These are phyloP conservation scores for Takifugu bimaculatus DNA, from an alignment of 2,113 vertebrate genomes.

Conservation along the genomic window DNA sequence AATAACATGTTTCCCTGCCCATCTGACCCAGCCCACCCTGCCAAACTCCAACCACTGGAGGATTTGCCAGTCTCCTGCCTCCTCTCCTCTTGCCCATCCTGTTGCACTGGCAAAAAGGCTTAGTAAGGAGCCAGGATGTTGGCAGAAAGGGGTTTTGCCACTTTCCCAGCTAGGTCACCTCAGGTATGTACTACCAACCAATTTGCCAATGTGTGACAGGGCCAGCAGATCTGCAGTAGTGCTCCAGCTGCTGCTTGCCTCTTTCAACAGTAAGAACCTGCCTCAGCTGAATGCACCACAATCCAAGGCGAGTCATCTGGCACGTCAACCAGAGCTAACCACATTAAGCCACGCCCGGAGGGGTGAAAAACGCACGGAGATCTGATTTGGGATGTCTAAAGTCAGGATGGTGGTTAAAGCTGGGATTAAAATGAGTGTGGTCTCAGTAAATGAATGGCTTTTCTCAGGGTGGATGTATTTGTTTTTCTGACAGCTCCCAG, in stretches of 20 bases:
- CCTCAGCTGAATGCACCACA: slow-evolving; percentile 48
- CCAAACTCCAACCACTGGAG: slow-evolving; percentile 14
- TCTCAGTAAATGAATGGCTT: slow-evolving; percentile 40
- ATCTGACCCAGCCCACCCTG: slow-evolving; percentile 6
- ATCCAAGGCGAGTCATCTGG: slow-evolving; percentile 42
- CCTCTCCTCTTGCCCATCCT: slow-evolving; percentile 4
- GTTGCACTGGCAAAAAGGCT: slow-evolving; percentile 22
- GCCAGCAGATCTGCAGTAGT: slow-evolving; percentile 29
- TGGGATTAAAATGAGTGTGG: slow-evolving; percentile 55
- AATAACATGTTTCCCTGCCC: slow-evolving; percentile 16
- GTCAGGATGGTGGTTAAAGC: slow-evolving; percentile 25
- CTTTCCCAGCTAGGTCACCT: slow-evolving; percentile 31
- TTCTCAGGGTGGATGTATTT: slow-evolving; percentile 55
- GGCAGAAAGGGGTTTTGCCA: slow-evolving; percentile 14
- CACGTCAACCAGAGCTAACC: slow-evolving; percentile 27
- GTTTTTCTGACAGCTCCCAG: slow-evolving; percentile 64
- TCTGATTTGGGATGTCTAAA: slow-evolving; percentile 1
- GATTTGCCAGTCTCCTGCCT: not conserved
- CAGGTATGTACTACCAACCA: slow-evolving; percentile 26
- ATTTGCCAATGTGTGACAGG: slow-evolving; percentile 17
- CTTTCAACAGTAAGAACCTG: slow-evolving; percentile 44
- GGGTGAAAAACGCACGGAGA: slow-evolving; percentile 40
- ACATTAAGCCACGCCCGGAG: slow-evolving; percentile 46
- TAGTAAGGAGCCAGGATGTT: slow-evolving; percentile 17
- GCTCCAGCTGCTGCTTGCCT: not conserved